Conservation (phyloP, 2,888 invertebrate species). For the Drosophila merina region DNA sequence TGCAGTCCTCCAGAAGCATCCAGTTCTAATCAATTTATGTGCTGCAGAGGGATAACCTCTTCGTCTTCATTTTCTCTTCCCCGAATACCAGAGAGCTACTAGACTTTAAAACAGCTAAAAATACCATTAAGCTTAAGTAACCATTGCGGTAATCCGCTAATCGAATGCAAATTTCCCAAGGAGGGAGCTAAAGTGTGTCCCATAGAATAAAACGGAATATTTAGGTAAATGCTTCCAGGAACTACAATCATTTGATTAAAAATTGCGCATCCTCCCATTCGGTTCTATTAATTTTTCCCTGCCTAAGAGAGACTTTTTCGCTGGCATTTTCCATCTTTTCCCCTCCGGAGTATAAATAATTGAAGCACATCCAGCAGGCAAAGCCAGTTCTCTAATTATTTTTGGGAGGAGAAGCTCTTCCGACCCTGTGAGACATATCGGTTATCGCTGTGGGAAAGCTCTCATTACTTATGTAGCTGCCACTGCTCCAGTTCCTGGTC, state of each 20-base stretch:
- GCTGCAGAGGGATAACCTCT: slow-evolving; percentile 6
- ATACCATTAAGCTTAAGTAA: slow-evolving; percentile 48
- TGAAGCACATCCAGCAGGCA: slow-evolving; percentile 45
- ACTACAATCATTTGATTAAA: slow-evolving; percentile 1
- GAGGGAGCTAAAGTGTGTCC: neutral
- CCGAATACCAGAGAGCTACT: neutral
- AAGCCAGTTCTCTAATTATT: slow-evolving; percentile 63
- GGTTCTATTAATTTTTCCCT: slow-evolving; percentile 10
- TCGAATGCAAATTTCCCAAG: slow-evolving; percentile 45
- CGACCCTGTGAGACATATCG: slow-evolving; percentile 25
- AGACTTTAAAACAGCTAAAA: slow-evolving; percentile 42
- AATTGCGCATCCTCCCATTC: slow-evolving; percentile 4
- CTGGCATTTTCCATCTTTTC: slow-evolving; percentile 15
- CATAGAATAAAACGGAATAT: slow-evolving; percentile 17
- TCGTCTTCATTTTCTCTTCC: neutral
- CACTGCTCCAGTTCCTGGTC: slow-evolving; percentile 1
- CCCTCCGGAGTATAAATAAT: slow-evolving; percentile 31
- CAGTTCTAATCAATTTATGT: slow-evolving; percentile 69
- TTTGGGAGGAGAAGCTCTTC: slow-evolving; percentile 25
- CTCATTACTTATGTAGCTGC: slow-evolving; percentile 55
- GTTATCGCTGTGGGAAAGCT: slow-evolving; percentile 30
- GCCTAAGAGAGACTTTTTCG: slow-evolving; percentile 9
- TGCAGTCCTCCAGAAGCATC: slow-evolving; percentile 57
- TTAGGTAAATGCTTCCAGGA: neutral
- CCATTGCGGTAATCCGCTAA: slow-evolving; percentile 40